A percentile compares a stretch with the other conserved stretches of the same genome.
These are phyloP conservation scores for Drosophila lutescens DNA, from an alignment of 2,888 invertebrate genomes.

Conservation along the genomic window DNA sequence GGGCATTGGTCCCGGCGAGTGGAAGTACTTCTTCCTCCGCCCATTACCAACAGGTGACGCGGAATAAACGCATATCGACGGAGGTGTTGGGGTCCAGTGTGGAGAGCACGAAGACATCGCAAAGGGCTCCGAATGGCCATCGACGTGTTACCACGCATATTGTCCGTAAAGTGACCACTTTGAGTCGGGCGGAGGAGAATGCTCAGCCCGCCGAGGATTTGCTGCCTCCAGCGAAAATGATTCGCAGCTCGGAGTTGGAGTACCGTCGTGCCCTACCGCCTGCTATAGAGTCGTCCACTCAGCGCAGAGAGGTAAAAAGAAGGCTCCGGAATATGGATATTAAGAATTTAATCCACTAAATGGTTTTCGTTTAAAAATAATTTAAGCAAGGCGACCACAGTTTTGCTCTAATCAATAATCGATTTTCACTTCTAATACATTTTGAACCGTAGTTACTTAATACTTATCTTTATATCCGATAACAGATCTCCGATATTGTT, in stretches of 20 bases:
- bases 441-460: not conserved
- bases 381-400: not conserved
- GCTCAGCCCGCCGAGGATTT: constrained; percentile 88
- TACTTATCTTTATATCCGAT: not conserved
- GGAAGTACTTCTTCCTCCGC: constrained; percentile 5
- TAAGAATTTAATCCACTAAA: not conserved
- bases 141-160: constrained; percentile 94
- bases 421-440: not conserved
- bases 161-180: constrained; percentile 93
- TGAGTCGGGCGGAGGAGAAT: constrained; percentile 94
- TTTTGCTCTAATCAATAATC: constrained; percentile 13
- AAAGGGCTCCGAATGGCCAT: constrained; percentile 91
- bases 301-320: constrained; percentile 90
- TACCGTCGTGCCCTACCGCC: constrained; percentile 85
- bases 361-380: not conserved
- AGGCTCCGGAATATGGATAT: not conserved
- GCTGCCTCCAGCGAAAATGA: constrained; percentile 85
- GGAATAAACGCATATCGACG: constrained; percentile 92
- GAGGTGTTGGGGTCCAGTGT: constrained; percentile 93
- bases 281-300: constrained; percentile 86
- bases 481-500: constrained; percentile 98
- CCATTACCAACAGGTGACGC: constrained; percentile 90
- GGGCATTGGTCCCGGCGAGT: constrained; percentile 64
- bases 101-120: constrained; percentile 93
- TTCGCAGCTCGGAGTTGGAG: constrained; percentile 85